These are phyloP conservation scores for Megastigmus dorsalis DNA, from an alignment of 2,888 invertebrate genomes.

Conservation along the genomic window DNA sequence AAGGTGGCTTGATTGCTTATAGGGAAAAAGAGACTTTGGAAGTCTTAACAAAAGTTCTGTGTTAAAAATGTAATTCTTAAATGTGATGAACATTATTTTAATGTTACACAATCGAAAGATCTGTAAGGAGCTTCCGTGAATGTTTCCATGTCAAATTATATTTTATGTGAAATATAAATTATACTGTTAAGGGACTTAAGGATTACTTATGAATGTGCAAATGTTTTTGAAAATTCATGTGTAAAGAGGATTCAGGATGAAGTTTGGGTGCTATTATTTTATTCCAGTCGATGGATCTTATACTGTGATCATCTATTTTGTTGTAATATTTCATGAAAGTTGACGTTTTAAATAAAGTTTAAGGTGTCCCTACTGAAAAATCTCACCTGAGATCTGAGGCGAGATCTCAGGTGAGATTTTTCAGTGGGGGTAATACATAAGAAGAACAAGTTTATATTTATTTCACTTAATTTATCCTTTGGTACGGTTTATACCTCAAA, in stretches of 20 bases:
- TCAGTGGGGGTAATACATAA: no score
- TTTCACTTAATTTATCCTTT: slow-evolving; percentile 31
- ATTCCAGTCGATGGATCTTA: slow-evolving; percentile 24
- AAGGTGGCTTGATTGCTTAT: slow-evolving; percentile 77
- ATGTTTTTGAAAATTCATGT: slow-evolving; percentile 17
- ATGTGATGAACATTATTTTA: not conserved
- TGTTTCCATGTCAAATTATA: slow-evolving; percentile 5
- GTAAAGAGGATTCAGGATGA: no score
- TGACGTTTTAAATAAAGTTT: slow-evolving; percentile 30
- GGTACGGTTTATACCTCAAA: slow-evolving; percentile 38
- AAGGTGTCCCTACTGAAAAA: slow-evolving; percentile 10
- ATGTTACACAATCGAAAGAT: not conserved
- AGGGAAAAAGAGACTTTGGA: slow-evolving; percentile 69
- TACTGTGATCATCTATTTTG: slow-evolving; percentile 35
- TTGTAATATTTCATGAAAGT: slow-evolving; percentile 26
- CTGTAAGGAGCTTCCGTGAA: not conserved
- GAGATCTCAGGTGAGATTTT: no score
- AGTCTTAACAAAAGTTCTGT: slow-evolving; percentile 59
- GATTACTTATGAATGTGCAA: slow-evolving; percentile 13
- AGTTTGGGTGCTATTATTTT: slow-evolving; percentile 15
- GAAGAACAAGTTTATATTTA: slow-evolving; percentile 15
- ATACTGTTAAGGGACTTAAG: not conserved
- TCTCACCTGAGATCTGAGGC: no score
- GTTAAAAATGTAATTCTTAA: slow-evolving; percentile 24
- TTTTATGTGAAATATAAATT: not conserved